A percentile compares a stretch with the other conserved stretches of the same genome.
Conservation (phyloP, 53 echinoderm and acorn worm genomes). For the Stichopus horrens region DNA sequence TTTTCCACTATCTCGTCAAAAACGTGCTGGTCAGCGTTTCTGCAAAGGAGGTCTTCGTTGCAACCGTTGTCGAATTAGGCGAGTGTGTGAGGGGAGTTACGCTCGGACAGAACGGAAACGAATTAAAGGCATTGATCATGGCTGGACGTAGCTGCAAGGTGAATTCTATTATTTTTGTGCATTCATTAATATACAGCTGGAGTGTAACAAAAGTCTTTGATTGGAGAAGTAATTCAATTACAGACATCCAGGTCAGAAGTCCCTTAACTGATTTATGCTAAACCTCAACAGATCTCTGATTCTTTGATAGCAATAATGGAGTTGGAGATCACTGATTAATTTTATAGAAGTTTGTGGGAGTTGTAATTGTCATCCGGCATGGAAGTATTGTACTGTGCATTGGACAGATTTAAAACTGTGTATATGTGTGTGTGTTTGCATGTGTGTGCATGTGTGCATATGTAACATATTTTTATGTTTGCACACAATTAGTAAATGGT, state of each 20-base stretch:
- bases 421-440: too few relatives aligned
- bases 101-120: not conserved
- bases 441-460: too few relatives aligned
- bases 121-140: constrained; percentile 22
- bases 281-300: not conserved
- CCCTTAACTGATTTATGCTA: not conserved
- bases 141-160: not conserved
- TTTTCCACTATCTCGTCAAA: not conserved
- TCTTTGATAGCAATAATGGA: not conserved
- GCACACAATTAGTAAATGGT: too few relatives aligned
- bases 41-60: not conserved
- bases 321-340: not conserved
- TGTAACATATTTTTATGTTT: too few relatives aligned
- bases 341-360: not conserved
- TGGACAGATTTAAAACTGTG: too few relatives aligned
- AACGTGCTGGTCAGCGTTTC: constrained; percentile 30
- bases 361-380: too few relatives aligned
- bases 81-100: not conserved
- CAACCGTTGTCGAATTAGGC: not conserved
- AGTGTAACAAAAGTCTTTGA: not conserved
- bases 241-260: constrained; percentile 5
- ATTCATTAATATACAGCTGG: not conserved
- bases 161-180: constrained; percentile 10
- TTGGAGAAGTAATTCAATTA: constrained; percentile 1
- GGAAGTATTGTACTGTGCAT: too few relatives aligned